These are phyloP conservation scores for Cynaeus angustus DNA, from an alignment of 2,888 invertebrate genomes.

Conservation along the genomic window DNA sequence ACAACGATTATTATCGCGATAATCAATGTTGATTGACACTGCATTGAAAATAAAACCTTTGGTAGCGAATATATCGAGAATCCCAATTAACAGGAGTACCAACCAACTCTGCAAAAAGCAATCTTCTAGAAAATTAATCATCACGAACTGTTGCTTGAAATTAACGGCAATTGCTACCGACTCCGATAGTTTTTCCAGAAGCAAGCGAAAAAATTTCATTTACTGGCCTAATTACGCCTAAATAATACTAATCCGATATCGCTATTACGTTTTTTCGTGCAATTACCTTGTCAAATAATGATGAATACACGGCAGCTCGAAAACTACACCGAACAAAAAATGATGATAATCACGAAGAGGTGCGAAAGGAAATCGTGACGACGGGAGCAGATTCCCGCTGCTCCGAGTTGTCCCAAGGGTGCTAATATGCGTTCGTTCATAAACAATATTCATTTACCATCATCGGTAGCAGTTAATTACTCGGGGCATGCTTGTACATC, in stretches of 20 bases:
- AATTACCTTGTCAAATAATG: slow-evolving; percentile 50
- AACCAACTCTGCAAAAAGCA: not conserved
- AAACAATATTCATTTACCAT: slow-evolving; percentile 63
- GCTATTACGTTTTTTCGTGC: slow-evolving; percentile 38
- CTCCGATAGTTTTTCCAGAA: slow-evolving; percentile 14
- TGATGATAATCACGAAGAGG: slow-evolving; percentile 6
- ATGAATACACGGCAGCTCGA: slow-evolving; percentile 34
- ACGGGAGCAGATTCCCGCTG: too few relatives aligned
- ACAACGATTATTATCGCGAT: not conserved
- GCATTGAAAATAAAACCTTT: not conserved
- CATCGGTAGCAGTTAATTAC: slow-evolving; percentile 64
- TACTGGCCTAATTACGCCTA: slow-evolving; percentile 39
- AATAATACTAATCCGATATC: slow-evolving; percentile 45
- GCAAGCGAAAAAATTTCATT: slow-evolving; percentile 40
- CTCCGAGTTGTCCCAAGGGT: not conserved
- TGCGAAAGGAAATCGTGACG: not conserved
- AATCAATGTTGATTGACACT: slow-evolving; percentile 10
- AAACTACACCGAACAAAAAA: slow-evolving; percentile 21
- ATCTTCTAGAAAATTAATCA: not conserved
- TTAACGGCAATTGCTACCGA: slow-evolving; percentile 2
- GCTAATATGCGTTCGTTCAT: slow-evolving; percentile 38
- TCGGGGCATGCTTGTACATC: slow-evolving; percentile 45
- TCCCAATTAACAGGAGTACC: not conserved
- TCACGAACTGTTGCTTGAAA: not conserved
- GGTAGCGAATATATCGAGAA: not conserved